Evolutionary conservation across 2,888 invertebrate genomes (phyloP), one percentile per base, ranked within the genome.

Genomic region (Thyatira batis): DNA sequence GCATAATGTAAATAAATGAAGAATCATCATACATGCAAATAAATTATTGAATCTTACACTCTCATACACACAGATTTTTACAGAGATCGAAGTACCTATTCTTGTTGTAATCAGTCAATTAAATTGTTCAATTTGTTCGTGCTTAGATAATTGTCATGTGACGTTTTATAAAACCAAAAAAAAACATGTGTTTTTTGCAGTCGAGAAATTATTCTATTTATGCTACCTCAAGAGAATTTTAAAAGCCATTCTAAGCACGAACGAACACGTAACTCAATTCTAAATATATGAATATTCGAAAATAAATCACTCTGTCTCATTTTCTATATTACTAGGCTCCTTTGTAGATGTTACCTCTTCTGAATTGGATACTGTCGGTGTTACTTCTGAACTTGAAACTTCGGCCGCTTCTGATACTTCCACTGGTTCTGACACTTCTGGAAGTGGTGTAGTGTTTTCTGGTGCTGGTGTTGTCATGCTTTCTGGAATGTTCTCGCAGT

Each of bases 401-500:
- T 63, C 65, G 45, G 57, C 62, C 0, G 49, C 52, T 45, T 57
- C 55, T 3, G 67, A 59, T 0, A 51, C 57, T 23, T 53, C 61
- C 6, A 46, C 45, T 20, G 45, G 52, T 4, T 52, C 58, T 44
- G 60, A 53, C 46, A 65, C 68, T n/a, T 68, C 76, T 10, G 65
- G 56, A n/a, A 73, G 73, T 5, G 67, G 55, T 0, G 68, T 63
- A 0, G 71, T 65, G 0, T 8, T 39, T 39, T 39, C 39, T 5
- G 39, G 13, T 39, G 39, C 39, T 17, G 33, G 33, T 33, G 76
- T 72, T 6, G 80, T 81, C 67, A 80, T 80, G 33, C 67, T 73
- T 43, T 83, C 84, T 0, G 91, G 89, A 0, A 89, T 67, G 39
- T 93, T 92, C 85, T 97, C 96, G 73, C 97, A 97, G 61, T 94